Evolutionary conservation across 2,888 invertebrate genomes (phyloP).

Genomic region (Stenodema calcarata): DNA sequence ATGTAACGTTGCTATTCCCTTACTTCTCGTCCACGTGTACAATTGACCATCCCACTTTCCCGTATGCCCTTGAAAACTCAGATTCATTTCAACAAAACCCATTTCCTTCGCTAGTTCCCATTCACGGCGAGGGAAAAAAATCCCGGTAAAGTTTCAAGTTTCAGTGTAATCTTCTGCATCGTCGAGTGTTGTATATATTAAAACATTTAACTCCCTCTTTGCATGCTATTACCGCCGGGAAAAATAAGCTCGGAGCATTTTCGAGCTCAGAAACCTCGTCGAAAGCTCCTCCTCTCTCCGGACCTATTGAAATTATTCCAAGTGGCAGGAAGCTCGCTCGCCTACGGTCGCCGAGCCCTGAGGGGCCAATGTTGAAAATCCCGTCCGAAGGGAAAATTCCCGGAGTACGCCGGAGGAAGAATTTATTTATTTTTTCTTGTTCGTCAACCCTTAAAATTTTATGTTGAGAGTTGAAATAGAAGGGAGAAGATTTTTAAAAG

Average conservation of each 20-base stretch:
- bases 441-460: conserved; percentile 5
- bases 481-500: neutral
- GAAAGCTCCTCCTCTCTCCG: neutral
- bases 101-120: too few species aligned
- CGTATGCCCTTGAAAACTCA: too few species aligned
- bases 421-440: neutral
- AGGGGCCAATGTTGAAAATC: neutral
- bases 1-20: too few species aligned
- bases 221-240: neutral
- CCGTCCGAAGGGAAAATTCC: neutral
- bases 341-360: neutral
- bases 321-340: neutral
- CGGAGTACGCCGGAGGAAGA: neutral
- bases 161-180: neutral
- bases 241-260: neutral
- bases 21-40: too few species aligned
- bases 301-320: neutral
- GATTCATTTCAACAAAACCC: too few species aligned
- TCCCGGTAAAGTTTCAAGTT: neutral
- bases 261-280: neutral
- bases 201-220: neutral
- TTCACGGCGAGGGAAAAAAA: too few species aligned
- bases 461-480: conserved; percentile 2
- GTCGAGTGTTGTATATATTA: neutral
- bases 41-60: too few species aligned